Base-by-base conservation (phyloP, 37 sponge, comb jelly and placozoan genomes). In the Bolinopsis microptera region DNA sequence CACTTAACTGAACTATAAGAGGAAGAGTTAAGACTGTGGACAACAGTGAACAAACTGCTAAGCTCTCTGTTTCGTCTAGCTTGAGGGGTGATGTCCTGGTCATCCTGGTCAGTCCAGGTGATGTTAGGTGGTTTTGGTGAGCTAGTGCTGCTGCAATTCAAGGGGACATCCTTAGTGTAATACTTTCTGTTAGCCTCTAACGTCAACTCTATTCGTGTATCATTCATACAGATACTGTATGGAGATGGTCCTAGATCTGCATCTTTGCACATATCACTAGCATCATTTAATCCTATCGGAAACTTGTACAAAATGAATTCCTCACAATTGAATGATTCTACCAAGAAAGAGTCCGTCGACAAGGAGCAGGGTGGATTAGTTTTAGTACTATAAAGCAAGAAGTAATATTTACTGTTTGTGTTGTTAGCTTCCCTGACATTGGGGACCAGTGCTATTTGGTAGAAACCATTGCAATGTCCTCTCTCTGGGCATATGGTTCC, bases 281-380 rank as follows among this genome's bases (percentile, higher is more conserved):
- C 24, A 18, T 38, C 90, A 39, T 27, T 23, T 48, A 40, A 86
- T 0, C 61, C 90, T 8, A 2, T 24, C 2, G 26, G 35, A 23
- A 86, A 9, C 26, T 86, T 86, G 30, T 86, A 86, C 40, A 86
- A 26, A 8, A 5, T 2, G 30, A 86, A 86, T 13, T 40, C 90
- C 0, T 41, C 90, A 30, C 90, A 86, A 27, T 86, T 28, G 18
- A 77, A 77, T 32, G 28, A 34, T 32, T 77, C 37, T 0, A 77
- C 80, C 74, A 70, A 5, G 25, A 70, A 26, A 61, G 9, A 18
- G 18, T 9, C 9, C 68, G 18, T 9, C 16, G 68, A 9, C 68
- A 61, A n/a, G n/a, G n/a, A n/a, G n/a, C n/a, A n/a, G n/a, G n/a
- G n/a, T n/a, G n/a, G n/a, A n/a, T n/a, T n/a, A n/a, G n/a, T n/a